phyloP scores from a whole-genome alignment of 2,113 vertebrate species.

The Engystomops pustulosus region DNA sequence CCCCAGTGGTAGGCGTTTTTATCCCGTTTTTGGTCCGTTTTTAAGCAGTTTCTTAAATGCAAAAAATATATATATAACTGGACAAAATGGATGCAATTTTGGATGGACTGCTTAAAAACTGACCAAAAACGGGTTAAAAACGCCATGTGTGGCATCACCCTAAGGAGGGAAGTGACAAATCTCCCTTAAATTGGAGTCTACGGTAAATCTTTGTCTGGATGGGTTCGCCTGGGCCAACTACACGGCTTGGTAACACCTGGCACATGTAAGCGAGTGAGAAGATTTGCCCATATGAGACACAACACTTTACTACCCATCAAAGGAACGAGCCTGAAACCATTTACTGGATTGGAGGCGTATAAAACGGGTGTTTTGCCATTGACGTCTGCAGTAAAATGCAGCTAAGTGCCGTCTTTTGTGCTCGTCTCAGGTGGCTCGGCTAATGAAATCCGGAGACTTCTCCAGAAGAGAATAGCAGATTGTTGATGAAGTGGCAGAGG shows the following conservation, averaged over 20 bases:
- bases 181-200: too few species aligned
- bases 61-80: too few species aligned
- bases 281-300: background rate
- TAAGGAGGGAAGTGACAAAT: too few species aligned
- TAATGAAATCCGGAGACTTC: constrained; percentile 24
- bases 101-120: too few species aligned
- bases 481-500: constrained; percentile 33
- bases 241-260: background rate
- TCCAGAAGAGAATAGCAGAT: constrained; percentile 6
- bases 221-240: too few species aligned
- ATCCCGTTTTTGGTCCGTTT: too few species aligned
- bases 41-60: too few species aligned
- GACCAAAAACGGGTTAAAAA: too few species aligned
- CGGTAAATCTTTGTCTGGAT: too few species aligned
- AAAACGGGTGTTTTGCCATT: background rate
- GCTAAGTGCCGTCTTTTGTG: constrained; percentile 21
- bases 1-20: too few species aligned
- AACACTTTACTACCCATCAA: background rate
- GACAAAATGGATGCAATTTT: too few species aligned
- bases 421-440: constrained; percentile 24
- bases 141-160: too few species aligned
- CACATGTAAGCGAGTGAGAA: background rate
- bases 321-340: background rate
- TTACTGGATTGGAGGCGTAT: background rate
- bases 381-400: background rate